These are phyloP conservation scores for Steinernema khuongi DNA, from an alignment of 1,140 invertebrate species.

Conservation along the genomic window DNA sequence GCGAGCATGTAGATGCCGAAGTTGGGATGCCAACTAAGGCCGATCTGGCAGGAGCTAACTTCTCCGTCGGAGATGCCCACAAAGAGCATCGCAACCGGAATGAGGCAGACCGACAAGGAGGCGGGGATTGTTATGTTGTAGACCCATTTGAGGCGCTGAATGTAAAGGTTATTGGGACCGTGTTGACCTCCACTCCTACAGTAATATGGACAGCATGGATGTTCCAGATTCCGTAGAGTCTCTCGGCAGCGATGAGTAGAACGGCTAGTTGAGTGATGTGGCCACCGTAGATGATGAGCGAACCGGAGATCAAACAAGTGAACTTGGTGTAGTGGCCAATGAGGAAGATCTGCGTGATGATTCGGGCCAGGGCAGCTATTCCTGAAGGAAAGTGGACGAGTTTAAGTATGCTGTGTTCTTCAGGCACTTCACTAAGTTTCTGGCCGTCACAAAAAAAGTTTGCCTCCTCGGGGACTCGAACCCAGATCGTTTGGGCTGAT, in stretches of 20 bases:
- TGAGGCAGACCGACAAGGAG: not conserved
- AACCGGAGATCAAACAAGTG: not conserved
- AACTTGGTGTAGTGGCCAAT: not conserved
- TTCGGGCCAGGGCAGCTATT: not conserved
- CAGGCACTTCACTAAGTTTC: too few relatives aligned
- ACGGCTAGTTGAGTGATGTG: not conserved
- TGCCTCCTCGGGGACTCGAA: too few relatives aligned
- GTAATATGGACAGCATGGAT: not conserved
- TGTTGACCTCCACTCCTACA: too few relatives aligned
- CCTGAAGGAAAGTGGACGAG: too few relatives aligned
- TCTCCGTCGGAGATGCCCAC: not conserved
- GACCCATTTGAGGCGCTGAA: not conserved
- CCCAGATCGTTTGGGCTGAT: too few relatives aligned
- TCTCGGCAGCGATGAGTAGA: not conserved
- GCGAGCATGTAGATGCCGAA: not conserved
- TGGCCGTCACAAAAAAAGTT: too few relatives aligned
- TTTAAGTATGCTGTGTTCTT: too few relatives aligned
- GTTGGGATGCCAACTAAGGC: not conserved
- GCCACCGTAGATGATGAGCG: not conserved
- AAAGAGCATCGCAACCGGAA: not conserved
- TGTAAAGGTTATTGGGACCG: too few relatives aligned
- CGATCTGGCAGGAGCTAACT: not conserved
- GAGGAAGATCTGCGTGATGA: not conserved
- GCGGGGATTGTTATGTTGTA: not conserved
- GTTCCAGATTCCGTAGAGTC: not conserved